Conservation (phyloP, 2,797 vertebrate species). For the Gallinago stenura region DNA sequence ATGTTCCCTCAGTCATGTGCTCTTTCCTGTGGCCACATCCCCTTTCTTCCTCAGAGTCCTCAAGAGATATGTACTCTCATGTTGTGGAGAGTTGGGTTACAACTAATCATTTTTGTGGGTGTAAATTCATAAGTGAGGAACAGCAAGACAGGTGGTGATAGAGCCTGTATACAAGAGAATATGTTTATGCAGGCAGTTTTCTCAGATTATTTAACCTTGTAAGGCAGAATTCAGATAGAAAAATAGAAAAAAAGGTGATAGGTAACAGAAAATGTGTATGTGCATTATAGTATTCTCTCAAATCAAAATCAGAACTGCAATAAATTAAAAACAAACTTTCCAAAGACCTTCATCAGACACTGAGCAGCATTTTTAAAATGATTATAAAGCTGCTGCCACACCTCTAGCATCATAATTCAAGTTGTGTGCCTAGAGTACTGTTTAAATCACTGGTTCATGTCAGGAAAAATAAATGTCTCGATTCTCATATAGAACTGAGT, state of each 20-base stretch:
- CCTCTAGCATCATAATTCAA: conserved; percentile 25
- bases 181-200: background rate
- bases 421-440: background rate
- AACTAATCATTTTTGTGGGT: background rate
- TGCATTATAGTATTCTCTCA: background rate
- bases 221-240: background rate
- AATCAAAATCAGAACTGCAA: background rate
- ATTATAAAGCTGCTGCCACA: conserved; percentile 36
- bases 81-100: background rate
- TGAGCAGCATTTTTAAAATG: conserved; percentile 5
- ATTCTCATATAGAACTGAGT: background rate
- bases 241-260: background rate
- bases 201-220: conserved; percentile 28
- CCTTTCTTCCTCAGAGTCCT: background rate
- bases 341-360: conserved; percentile 35
- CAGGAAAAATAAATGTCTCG: conserved; percentile 4
- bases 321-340: conserved; percentile 36
- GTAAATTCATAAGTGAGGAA: background rate
- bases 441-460: conserved; percentile 21
- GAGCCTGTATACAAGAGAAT: background rate
- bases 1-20: background rate
- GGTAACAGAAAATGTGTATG: background rate
- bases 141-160: background rate
- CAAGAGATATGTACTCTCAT: background rate
- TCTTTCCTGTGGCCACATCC: background rate